Evolutionary conservation across 2,113 vertebrate genomes (phyloP).

Genomic region (Cephalopterus ornatus): DNA sequence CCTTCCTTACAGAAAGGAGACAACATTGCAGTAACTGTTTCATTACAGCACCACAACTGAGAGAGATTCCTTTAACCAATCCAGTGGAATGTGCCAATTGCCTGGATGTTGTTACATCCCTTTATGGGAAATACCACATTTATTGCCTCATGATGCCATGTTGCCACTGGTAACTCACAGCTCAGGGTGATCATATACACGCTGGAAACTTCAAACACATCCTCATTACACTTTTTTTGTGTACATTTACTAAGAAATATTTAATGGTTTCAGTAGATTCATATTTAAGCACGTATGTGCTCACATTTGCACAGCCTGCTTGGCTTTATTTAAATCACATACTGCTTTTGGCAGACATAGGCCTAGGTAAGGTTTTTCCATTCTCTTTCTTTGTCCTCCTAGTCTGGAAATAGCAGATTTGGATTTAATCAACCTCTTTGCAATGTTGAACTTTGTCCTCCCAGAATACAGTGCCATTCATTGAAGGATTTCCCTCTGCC

Average conservation of each 20-base stretch:
- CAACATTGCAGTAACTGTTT: not conserved
- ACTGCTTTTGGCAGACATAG: not conserved
- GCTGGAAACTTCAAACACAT: not conserved
- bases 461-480: slow-evolving; percentile 20
- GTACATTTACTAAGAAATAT: not conserved
- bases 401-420: slow-evolving; percentile 4
- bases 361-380: not conserved
- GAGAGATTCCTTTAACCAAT: not conserved
- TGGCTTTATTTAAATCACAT: not conserved
- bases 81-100: not conserved
- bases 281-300: not conserved
- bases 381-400: not conserved
- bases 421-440: slow-evolving; percentile 32
- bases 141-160: not conserved
- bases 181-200: not conserved
- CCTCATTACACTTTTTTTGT: not conserved
- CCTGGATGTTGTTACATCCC: not conserved
- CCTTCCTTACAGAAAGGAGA: not conserved
- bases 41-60: not conserved
- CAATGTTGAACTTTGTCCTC: slow-evolving; percentile 48
- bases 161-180: not conserved
- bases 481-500: slow-evolving; percentile 32
- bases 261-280: not conserved
- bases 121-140: not conserved
- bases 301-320: not conserved